phyloP scores from a whole-genome alignment of 1,140 invertebrate species.

The Cyclargus thomasi region DNA sequence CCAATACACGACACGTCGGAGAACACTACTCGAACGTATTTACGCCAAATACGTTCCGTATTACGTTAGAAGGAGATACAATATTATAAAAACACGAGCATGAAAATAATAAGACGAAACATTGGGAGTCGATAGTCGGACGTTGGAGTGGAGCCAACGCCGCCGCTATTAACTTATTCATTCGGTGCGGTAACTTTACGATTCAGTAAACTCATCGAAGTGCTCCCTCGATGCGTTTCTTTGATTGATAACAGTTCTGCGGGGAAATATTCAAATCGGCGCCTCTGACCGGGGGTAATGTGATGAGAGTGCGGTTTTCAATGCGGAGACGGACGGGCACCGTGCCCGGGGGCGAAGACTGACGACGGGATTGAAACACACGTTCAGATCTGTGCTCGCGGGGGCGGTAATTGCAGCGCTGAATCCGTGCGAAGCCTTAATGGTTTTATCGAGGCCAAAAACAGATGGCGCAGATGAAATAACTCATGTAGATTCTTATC shows the following conservation, averaged over 20 bases:
- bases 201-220: slow-evolving; percentile 47
- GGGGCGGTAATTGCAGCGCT: slow-evolving; percentile 45
- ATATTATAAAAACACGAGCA: not conserved
- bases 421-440: slow-evolving; percentile 33
- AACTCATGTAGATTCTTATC: slow-evolving; percentile 33
- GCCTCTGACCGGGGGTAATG: not conserved
- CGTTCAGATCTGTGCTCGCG: slow-evolving; percentile 31
- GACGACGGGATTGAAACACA: slow-evolving; percentile 31
- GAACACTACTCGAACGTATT: slow-evolving; percentile 16
- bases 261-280: slow-evolving; percentile 11
- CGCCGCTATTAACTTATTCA: slow-evolving; percentile 38
- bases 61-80: not conserved
- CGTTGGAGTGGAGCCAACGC: slow-evolving; percentile 47
- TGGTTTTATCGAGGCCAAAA: slow-evolving; percentile 39
- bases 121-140: not conserved
- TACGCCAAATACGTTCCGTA: slow-evolving; percentile 6
- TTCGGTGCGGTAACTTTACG: slow-evolving; percentile 41
- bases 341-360: slow-evolving; percentile 31
- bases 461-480: slow-evolving; percentile 30
- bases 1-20: slow-evolving; percentile 19
- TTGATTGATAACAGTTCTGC: slow-evolving; percentile 30
- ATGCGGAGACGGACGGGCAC: slow-evolving; percentile 26
- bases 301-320: not conserved
- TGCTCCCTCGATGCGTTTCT: slow-evolving; percentile 40
- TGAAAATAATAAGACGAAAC: not conserved